Evolutionary conservation across 2,797 vertebrate genomes (phyloP), one percentile per base, ranked within the genome.

Genomic region (Anguilla megastoma): DNA sequence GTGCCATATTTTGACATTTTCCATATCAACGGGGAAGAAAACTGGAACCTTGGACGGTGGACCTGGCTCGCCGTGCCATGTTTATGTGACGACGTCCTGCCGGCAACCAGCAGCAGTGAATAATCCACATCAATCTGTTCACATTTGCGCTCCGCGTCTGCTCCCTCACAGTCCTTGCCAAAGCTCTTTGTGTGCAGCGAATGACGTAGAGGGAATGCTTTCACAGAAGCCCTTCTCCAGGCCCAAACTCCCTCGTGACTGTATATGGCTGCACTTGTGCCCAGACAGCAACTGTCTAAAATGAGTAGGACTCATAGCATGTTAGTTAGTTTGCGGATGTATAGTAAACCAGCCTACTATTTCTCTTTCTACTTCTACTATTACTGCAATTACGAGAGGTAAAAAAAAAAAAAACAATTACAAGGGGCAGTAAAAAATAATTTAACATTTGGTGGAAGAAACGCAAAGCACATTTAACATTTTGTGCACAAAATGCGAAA

Each of bases 71-170:
- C 82, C 63, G 66, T 45, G 58, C 90, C 88, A 80, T 94, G 94
- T 95, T 95, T 95, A 94, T 92, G 91, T 91, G 93, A 90, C 86
- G 92, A 93, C 94, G 94, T 95, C 94, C 94, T 95, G 94, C 91
- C 86, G 89, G 92, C 89, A 90, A 91, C 27, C 89, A 90, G 92
- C 91, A 33, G 83, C 91, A 93, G 89, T 93, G 93, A 94, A 92
- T 94, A 93, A 95, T 93, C 94, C 92, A 21, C 36, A 54, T 91
- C 93, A 93, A 93, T 93, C 94, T 95, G 94, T 91, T 92, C 90
- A 88, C 88, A 86, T 84, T 33, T 79, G 36, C 83, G 27, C 79
- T 82, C 45, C 16, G 45, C 79, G 79, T 50, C 79, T 82, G 79
- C 45, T 82, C 79, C 18, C 4, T 18, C 12, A 9, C 18, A 8